phyloP scores from a whole-genome alignment of 2,797 vertebrate genomes.

The Tangara arthus region DNA sequence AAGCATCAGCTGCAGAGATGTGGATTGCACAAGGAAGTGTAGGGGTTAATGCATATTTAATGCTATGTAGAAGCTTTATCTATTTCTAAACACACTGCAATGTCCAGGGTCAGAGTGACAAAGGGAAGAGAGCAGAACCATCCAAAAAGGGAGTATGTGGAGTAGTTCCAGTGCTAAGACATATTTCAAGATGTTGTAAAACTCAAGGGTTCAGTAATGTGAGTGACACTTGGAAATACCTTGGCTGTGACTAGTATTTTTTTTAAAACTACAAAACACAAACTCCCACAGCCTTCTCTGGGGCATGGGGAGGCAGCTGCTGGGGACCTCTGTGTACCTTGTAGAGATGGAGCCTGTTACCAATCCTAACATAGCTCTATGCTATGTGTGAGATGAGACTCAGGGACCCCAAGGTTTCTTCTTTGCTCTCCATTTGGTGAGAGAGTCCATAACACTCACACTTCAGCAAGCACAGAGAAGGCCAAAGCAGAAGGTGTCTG shows the following conservation, averaged over 20 bases:
- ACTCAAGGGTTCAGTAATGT: neutral
- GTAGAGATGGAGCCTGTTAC: neutral
- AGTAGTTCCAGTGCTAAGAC: neutral
- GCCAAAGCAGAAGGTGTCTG: constrained; percentile 7
- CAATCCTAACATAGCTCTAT: neutral
- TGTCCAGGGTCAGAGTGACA: neutral
- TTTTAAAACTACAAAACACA: neutral
- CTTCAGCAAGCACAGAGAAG: constrained; percentile 1
- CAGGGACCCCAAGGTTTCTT: neutral
- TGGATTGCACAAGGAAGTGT: neutral
- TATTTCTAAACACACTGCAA: neutral
- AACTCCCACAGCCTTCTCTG: neutral
- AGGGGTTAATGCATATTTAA: neutral
- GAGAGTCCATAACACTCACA: neutral
- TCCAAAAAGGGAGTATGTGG: neutral
- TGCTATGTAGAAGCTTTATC: neutral
- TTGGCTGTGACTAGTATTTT: neutral
- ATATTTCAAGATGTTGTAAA: neutral
- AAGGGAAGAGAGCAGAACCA: neutral
- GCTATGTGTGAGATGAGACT: neutral
- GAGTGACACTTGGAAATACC: neutral
- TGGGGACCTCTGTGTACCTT: neutral
- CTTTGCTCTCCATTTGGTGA: neutral
- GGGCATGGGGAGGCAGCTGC: neutral
- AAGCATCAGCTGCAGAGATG: neutral